Conservation (phyloP, 2,797 vertebrate genomes). For the Helostoma temminkii region DNA sequence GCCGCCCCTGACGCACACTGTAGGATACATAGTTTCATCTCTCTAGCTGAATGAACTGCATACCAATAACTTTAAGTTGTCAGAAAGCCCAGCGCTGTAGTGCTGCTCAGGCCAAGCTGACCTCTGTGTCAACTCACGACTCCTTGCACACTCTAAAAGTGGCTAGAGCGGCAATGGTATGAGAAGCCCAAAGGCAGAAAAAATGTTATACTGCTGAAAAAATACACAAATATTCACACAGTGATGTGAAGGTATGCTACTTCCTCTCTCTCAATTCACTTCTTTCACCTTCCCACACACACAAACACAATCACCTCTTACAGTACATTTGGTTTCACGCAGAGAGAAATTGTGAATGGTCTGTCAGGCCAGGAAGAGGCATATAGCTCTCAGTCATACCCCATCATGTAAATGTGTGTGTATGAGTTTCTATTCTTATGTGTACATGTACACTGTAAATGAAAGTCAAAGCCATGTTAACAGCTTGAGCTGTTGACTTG, state of each 20-base stretch:
- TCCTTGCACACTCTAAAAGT: neutral
- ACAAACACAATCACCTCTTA: slow-evolving; percentile 56
- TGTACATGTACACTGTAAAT: slow-evolving; percentile 17
- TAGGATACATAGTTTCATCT: slow-evolving; percentile 13
- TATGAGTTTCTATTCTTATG: slow-evolving; percentile 26
- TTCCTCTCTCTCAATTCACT: slow-evolving; percentile 16
- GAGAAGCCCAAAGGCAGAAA: slow-evolving; percentile 16
- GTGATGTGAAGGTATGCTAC: slow-evolving; percentile 23
- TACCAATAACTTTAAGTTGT: slow-evolving; percentile 9
- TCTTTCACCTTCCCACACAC: slow-evolving; percentile 46
- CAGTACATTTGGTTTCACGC: slow-evolving; percentile 68
- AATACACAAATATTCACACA: slow-evolving; percentile 37
- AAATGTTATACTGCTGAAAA: neutral
- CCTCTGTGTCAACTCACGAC: slow-evolving; percentile 26
- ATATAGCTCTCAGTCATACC: slow-evolving; percentile 64
- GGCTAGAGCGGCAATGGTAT: neutral
- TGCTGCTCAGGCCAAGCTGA: slow-evolving; percentile 28
- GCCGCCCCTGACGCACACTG: too few species aligned
- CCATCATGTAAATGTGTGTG: slow-evolving; percentile 23
- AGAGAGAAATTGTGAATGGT: slow-evolving; percentile 70
- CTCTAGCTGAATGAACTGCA: slow-evolving; percentile 23
- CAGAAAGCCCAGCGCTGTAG: neutral
- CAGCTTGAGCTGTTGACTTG: slow-evolving; percentile 30
- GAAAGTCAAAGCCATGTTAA: slow-evolving; percentile 23
- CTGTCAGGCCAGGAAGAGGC: slow-evolving; percentile 60